phyloP scores from a whole-genome alignment of 2,888 invertebrate genomes.

The Caenorhabditis sp. region DNA sequence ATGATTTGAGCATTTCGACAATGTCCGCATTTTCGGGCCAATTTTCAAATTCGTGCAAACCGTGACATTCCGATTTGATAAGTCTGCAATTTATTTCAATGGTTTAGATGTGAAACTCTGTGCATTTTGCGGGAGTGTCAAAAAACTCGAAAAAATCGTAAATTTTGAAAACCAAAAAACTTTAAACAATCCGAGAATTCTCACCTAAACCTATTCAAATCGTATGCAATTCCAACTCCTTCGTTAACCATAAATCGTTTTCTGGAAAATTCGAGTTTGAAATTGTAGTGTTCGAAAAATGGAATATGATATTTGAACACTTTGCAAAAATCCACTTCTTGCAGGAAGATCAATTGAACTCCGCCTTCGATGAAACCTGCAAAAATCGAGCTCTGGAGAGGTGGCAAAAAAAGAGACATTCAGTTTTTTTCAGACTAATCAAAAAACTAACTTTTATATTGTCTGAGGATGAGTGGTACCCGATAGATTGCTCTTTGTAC shows the following conservation, averaged over 20 bases:
- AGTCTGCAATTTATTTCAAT: slow-evolving; percentile 6
- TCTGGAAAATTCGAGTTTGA: slow-evolving; percentile 6
- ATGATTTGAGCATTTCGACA: slow-evolving; percentile 9
- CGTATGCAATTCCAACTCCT: slow-evolving; percentile 34
- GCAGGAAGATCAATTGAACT: slow-evolving; percentile 81
- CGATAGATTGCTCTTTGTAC: slow-evolving; percentile 85
- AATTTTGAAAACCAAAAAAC: slow-evolving; percentile 11
- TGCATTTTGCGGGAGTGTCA: too few relatives aligned
- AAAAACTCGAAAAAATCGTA: too few relatives aligned
- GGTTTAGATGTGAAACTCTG: too few relatives aligned
- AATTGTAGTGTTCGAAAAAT: slow-evolving; percentile 11
- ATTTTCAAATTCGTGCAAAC: slow-evolving; percentile 9
- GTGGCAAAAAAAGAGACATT: background rate
- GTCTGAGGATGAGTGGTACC: slow-evolving; percentile 84
- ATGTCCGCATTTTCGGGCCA: slow-evolving; percentile 16
- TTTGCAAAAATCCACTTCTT: slow-evolving; percentile 82
- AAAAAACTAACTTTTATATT: slow-evolving; percentile 78
- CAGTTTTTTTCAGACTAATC: background rate
- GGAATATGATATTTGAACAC: slow-evolving; percentile 7
- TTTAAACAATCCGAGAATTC: background rate
- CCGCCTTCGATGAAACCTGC: background rate
- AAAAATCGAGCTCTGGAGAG: background rate
- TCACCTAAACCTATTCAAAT: slow-evolving; percentile 13
- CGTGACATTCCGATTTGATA: slow-evolving; percentile 4
- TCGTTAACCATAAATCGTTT: slow-evolving; percentile 32